These are phyloP conservation scores for Zele albiditarsus DNA, from an alignment of 2,888 invertebrate species.

Conservation along the genomic window DNA sequence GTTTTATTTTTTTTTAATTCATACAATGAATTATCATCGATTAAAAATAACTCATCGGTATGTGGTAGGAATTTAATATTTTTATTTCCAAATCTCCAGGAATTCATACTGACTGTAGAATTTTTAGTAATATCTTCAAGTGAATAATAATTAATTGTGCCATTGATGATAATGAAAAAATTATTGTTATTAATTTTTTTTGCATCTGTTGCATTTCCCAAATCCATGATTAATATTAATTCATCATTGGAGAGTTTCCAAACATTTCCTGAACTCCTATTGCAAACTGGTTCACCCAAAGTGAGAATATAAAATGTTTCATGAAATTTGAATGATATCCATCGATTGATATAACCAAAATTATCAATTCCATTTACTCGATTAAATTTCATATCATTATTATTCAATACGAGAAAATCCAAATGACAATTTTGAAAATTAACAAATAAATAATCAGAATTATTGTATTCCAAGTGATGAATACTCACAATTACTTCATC, in stretches of 20 bases:
- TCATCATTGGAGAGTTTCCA: slow-evolving; percentile 69
- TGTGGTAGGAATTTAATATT: slow-evolving; percentile 49
- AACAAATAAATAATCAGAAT: slow-evolving; percentile 69
- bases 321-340: slow-evolving; percentile 67
- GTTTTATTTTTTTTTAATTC: slow-evolving; percentile 39
- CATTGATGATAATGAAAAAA: slow-evolving; percentile 50
- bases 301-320: slow-evolving; percentile 69
- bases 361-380: slow-evolving; percentile 60
- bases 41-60: slow-evolving; percentile 45
- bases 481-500: slow-evolving; percentile 59
- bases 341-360: slow-evolving; percentile 74
- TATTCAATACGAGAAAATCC: slow-evolving; percentile 71
- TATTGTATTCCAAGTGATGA: slow-evolving; percentile 64
- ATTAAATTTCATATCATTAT: slow-evolving; percentile 57
- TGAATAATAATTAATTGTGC: slow-evolving; percentile 49
- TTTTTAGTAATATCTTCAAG: slow-evolving; percentile 45
- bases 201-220: slow-evolving; percentile 55
- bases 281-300: slow-evolving; percentile 62
- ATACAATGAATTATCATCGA: slow-evolving; percentile 44
- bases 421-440: slow-evolving; percentile 72
- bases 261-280: slow-evolving; percentile 66
- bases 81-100: slow-evolving; percentile 35
- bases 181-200: slow-evolving; percentile 50
- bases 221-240: slow-evolving; percentile 59
- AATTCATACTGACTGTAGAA: slow-evolving; percentile 28